A percentile compares a stretch with the other conserved stretches of the same genome.
Conservation (phyloP, 1,140 invertebrate genomes). For the Amphibalanus amphitrite region DNA sequence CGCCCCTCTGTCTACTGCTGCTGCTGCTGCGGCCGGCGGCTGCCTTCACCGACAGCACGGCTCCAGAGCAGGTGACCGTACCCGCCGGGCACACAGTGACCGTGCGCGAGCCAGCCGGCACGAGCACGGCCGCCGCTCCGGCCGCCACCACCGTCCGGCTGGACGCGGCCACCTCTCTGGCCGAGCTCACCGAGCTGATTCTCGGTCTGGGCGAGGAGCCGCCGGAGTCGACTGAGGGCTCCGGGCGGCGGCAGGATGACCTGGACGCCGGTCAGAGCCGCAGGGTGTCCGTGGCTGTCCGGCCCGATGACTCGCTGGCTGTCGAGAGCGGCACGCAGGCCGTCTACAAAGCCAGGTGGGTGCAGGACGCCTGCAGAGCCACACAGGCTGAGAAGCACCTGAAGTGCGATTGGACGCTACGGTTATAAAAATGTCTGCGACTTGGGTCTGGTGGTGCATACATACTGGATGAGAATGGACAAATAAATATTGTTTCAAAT, state of each 20-base stretch:
- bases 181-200: neutral
- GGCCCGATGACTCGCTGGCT: neutral
- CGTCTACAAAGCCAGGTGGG: neutral
- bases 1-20: neutral
- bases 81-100: neutral
- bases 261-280: neutral
- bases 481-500: too few relatives aligned
- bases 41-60: neutral
- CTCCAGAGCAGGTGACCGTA: neutral
- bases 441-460: too few relatives aligned
- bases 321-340: neutral
- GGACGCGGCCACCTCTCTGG: neutral
- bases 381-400: too few relatives aligned
- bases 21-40: neutral
- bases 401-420: too few relatives aligned
- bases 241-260: neutral
- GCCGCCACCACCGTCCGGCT: neutral
- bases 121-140: neutral
- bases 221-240: neutral
- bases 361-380: too few relatives aligned
- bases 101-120: neutral
- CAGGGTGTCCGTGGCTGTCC: neutral
- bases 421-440: too few relatives aligned
- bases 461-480: too few relatives aligned
- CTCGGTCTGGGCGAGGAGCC: neutral